Evolutionary conservation across 2,113 vertebrate genomes (phyloP), one percentile per base, ranked within the genome.

Genomic region (Sebastes fasciatus): DNA sequence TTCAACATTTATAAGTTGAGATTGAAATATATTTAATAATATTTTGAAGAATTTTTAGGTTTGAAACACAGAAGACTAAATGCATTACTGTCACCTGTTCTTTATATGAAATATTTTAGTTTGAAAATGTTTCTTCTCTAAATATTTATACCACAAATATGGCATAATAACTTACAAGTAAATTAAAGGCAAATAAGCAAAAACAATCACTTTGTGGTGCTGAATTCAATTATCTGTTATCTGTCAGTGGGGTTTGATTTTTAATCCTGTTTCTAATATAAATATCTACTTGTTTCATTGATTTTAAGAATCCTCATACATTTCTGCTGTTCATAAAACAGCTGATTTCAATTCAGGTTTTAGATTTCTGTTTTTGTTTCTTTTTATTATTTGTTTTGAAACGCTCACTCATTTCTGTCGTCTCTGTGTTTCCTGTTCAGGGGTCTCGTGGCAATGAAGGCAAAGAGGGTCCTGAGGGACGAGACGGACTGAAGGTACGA

Each of bases 401-500:
- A 0, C n/a, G 63, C 60, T 74, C 4, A 40, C 0, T 55, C 1
- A 0, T n/a, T 13, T 5, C 19, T 57, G 1, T 40, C 9, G 1
- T n/a, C 8, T 60, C 26, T 34, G 26, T 82, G 55, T 83, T 64
- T 46, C 82, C 0, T 80, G 48, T 70, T 83, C 46, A 96, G 96
- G 96, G 95, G 1, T 67, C 92, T 16, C 4, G 0, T 7, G 95
- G 96, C 7, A 83, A 79, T 61, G 70, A 72, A 40, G 96, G 95
- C 13, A 90, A 54, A 51, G 8, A 78, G 17, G 96, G 95, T 23
- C 58, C 80, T 64, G 67, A 84, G 23, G 95, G 96, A 58, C 79
- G 67, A 76, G 91, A 91, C 0, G 95, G 96, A 79, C 46, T 19
- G 57, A 96, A 96, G 95, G 95, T 96, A 82, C 1, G 60, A 1